Base-by-base conservation (phyloP, 2,113 vertebrate species). In the Prunella fulvescens region DNA sequence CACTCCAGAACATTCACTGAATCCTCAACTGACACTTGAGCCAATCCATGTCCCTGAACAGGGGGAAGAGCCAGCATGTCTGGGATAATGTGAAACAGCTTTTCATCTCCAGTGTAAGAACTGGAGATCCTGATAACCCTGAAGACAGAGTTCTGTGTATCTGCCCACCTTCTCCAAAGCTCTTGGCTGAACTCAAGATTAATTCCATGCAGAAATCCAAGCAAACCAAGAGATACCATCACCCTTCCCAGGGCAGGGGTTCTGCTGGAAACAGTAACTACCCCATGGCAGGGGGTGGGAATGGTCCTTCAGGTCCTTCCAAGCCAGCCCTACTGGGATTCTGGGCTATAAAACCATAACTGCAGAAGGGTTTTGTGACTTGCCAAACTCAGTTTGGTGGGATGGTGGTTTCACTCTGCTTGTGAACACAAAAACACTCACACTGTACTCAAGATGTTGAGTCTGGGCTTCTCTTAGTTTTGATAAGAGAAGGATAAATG, bases 341-440 rank as follows among this genome's bases (percentile, higher is more conserved):
- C 70, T 22, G 22, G 40, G 54, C 19, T 4, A 3, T 3, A 3
- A 39, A 67, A 57, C 1, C 5, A 0, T 2, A 29, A 24, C 47
- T 18, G 66, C 62, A 40, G 57, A 44, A 60, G 17, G 35, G 35
- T 2, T 83, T 64, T 67, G 50, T 22, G n/a, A 47, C 51, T 56
- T 20, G 37, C 8, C 50, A 69, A 0, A 10, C 62, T 45, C n/a
- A 18, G 14, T 4, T 9, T 3, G 3, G 1, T 12, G 67, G 6
- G 26, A 31, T 3, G 26, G 19, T 26, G 50, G 57, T 73, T 29
- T 9, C 16, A 10, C 6, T 17, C 5, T 4, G 53, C 40, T 10
- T 47, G 19, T 35, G 54, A 33, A 8, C 48, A 61, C 70, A 71
- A 29, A 31, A 42, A 64, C 4, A 25, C 5, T 31, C 6, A 40